These are phyloP conservation scores for Dasypogon diadema DNA, from an alignment of 2,888 invertebrate genomes.

Conservation along the genomic window DNA sequence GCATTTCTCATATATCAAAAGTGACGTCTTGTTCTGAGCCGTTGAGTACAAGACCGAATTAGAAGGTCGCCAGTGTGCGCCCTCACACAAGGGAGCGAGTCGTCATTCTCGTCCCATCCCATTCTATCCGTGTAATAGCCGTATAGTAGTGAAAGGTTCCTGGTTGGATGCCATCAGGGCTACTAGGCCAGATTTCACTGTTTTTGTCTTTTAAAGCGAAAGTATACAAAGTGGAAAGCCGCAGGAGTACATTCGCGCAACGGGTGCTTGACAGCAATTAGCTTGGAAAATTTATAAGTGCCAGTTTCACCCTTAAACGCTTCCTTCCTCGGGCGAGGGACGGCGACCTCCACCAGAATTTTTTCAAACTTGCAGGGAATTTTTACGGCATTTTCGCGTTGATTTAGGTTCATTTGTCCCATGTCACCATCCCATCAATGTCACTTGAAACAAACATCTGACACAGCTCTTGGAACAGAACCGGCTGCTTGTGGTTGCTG, in stretches of 20 bases:
- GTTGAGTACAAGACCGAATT: slow-evolving; percentile 1
- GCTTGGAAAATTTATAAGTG: slow-evolving; percentile 3
- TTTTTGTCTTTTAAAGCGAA: slow-evolving; percentile 1
- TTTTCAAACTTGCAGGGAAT: not conserved
- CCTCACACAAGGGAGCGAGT: not conserved
- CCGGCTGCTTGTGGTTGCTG: too few relatives aligned
- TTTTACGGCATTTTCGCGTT: not conserved
- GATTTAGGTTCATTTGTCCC: slow-evolving; percentile 2
- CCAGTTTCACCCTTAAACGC: slow-evolving; percentile 3
- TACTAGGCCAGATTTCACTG: not conserved
- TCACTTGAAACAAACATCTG: not conserved
- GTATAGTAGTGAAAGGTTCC: slow-evolving; percentile 11
- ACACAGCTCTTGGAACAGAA: not conserved
- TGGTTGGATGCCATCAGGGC: not conserved
- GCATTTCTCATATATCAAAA: slow-evolving; percentile 13
- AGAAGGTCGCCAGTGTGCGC: slow-evolving; percentile 11
- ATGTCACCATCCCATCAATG: slow-evolving; percentile 16
- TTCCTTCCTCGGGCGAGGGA: slow-evolving; percentile 9
- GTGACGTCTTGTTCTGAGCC: slow-evolving; percentile 27
- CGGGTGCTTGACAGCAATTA: slow-evolving; percentile 28
- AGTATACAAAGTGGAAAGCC: slow-evolving; percentile 3
- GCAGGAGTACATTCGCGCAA: slow-evolving; percentile 7
- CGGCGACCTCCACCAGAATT: not conserved
- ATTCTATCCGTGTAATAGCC: not conserved
- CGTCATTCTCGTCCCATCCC: not conserved